Percentiles rank a stretch among this genome's conserved stretches.
Conservation (phyloP, 2,888 invertebrate genomes). For the Strigamia maritima region DNA sequence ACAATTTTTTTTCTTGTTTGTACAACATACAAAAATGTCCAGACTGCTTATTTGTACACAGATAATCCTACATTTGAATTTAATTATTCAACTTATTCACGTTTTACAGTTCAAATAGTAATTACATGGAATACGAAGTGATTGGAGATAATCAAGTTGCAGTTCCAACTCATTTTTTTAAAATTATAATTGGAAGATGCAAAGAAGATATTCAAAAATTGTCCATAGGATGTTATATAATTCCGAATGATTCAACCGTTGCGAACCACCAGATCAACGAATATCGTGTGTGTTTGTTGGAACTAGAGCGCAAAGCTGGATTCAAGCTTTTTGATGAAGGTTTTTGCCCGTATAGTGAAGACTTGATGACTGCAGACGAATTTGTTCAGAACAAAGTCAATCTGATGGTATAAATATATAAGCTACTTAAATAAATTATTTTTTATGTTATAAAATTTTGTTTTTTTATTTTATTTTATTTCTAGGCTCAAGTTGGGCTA, state of each 20-base stretch:
- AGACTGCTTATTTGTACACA: too few relatives aligned
- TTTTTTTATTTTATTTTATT: too few relatives aligned
- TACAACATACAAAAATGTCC: too few relatives aligned
- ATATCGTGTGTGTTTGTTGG: background rate
- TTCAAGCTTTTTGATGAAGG: background rate
- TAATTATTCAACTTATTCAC: too few relatives aligned
- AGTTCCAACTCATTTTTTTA: background rate
- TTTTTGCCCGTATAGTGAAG: background rate
- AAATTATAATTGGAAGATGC: background rate
- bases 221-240: background rate
- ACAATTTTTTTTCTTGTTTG: too few relatives aligned
- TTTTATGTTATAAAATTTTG: too few relatives aligned
- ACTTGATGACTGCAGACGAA: background rate
- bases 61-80: too few relatives aligned
- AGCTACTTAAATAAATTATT: too few relatives aligned
- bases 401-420: too few relatives aligned
- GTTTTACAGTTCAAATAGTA: too few relatives aligned
- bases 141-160: background rate
- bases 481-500: too few relatives aligned
- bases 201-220: background rate
- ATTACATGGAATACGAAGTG: background rate
- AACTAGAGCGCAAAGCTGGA: background rate
- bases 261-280: background rate
- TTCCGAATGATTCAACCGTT: background rate
- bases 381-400: background rate